Percentiles rank a stretch among this genome's conserved stretches.
Evolutionary conservation across 2,113 vertebrate genomes (phyloP).

Genomic region (Cryptomyrus ogoouensis): DNA sequence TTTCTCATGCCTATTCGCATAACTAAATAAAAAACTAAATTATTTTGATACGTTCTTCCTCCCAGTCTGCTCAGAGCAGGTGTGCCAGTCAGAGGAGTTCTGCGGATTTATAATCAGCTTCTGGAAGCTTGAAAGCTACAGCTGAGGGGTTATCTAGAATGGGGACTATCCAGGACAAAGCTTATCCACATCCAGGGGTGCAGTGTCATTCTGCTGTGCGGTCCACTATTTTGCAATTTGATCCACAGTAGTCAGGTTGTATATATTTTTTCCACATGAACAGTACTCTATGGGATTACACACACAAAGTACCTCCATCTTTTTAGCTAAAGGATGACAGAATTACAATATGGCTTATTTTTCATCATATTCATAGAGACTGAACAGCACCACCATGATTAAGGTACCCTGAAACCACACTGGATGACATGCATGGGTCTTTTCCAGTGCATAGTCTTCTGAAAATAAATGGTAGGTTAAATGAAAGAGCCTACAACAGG

Average conservation of each 20-base stretch:
- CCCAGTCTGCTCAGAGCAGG: not conserved
- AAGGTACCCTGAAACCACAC: not conserved
- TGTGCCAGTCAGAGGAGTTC: not conserved
- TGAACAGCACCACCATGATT: constrained; percentile 19
- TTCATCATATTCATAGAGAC: not conserved
- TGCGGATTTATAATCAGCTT: not conserved
- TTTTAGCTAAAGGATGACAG: not conserved
- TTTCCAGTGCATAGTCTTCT: not conserved
- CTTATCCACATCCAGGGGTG: not conserved
- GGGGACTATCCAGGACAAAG: not conserved
- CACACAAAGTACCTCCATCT: not conserved
- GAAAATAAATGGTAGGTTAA: not conserved
- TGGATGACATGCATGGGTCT: not conserved
- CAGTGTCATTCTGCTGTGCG: not conserved
- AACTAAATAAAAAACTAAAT: not conserved
- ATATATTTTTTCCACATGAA: not conserved
- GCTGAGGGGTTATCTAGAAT: not conserved
- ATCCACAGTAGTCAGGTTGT: not conserved
- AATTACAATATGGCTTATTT: constrained; percentile 13
- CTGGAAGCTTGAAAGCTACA: not conserved
- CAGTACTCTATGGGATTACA: not conserved
- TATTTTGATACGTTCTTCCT: not conserved
- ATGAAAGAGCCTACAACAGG: not conserved
- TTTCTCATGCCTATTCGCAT: not conserved
- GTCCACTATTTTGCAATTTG: not conserved